phyloP scores from a whole-genome alignment of 2,888 invertebrate species.

The Ephialtes manifestator region DNA sequence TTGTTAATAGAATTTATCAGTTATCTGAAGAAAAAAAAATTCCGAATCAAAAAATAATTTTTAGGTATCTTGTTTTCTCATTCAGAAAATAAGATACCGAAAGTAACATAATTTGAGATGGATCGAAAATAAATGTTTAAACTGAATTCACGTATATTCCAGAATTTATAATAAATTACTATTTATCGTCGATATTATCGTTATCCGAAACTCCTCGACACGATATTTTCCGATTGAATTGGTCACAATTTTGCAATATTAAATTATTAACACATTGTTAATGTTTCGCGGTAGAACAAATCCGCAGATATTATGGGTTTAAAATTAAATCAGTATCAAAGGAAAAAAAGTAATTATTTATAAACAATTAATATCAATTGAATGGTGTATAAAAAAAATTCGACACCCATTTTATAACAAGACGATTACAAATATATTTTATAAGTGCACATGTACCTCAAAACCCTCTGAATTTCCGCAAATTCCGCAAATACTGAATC shows the following conservation, averaged over 20 bases:
- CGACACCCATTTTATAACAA: too few relatives aligned
- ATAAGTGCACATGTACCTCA: too few relatives aligned
- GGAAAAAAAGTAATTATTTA: not conserved
- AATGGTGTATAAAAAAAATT: too few relatives aligned
- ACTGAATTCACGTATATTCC: not conserved
- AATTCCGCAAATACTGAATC: too few relatives aligned
- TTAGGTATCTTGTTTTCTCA: too few relatives aligned
- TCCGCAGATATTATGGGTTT: not conserved
- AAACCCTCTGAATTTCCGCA: too few relatives aligned
- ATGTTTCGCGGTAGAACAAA: not conserved
- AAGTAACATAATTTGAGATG: not conserved
- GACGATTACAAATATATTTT: too few relatives aligned
- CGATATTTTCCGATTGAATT: conserved; percentile 14
- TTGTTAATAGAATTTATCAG: too few relatives aligned
- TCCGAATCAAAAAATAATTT: too few relatives aligned
- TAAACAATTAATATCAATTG: too few relatives aligned
- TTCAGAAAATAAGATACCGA: too few relatives aligned
- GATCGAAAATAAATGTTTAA: not conserved
- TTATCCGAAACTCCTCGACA: not conserved
- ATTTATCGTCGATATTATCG: not conserved
- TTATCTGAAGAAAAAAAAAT: too few relatives aligned
- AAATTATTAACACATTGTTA: not conserved
- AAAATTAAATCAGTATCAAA: not conserved
- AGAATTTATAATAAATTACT: not conserved
- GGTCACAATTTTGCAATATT: conserved; percentile 6